phyloP scores from a whole-genome alignment of 2,888 invertebrate species.

The Meandrusa payeni region DNA sequence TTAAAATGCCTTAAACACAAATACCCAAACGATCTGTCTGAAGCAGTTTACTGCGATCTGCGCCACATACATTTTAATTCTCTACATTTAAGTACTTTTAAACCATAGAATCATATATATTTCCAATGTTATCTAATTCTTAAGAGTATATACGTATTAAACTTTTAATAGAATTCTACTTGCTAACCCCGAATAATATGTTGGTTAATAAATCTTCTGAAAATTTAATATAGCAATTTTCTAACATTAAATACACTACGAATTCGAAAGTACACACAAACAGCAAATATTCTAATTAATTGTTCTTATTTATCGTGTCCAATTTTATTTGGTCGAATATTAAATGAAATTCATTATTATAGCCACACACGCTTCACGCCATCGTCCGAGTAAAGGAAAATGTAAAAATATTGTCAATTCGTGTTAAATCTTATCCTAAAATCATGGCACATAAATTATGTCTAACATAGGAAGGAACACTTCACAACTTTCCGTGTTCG shows the following conservation, averaged over 20 bases:
- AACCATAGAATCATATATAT: constrained; percentile 42
- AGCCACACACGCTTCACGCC: constrained; percentile 12
- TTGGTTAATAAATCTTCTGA: constrained; percentile 72
- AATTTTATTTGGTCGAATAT: too few species aligned
- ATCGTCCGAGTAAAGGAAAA: constrained; percentile 29
- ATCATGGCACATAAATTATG: constrained; percentile 76
- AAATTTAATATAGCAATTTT: constrained; percentile 59
- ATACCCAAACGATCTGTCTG: constrained; percentile 44
- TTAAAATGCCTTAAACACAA: constrained; percentile 47
- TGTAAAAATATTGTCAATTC: constrained; percentile 71
- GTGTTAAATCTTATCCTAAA: constrained; percentile 66
- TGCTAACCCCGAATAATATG: constrained; percentile 59
- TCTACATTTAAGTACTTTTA: constrained; percentile 64
- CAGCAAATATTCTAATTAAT: constrained; percentile 15
- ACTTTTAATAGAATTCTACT: constrained; percentile 59
- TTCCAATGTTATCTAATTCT: constrained; percentile 51
- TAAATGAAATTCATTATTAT: constrained; percentile 1
- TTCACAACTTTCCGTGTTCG: constrained; percentile 67
- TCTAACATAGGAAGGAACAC: constrained; percentile 76
- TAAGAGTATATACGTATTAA: constrained; percentile 49
- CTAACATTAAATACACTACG: constrained; percentile 31
- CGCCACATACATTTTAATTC: constrained; percentile 32
- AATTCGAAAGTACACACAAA: constrained; percentile 22
- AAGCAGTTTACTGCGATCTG: constrained; percentile 51
- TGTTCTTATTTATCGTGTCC: constrained; percentile 1